phyloP scores from a whole-genome alignment of 1,140 invertebrate genomes.

The Eufriesea mexicana region DNA sequence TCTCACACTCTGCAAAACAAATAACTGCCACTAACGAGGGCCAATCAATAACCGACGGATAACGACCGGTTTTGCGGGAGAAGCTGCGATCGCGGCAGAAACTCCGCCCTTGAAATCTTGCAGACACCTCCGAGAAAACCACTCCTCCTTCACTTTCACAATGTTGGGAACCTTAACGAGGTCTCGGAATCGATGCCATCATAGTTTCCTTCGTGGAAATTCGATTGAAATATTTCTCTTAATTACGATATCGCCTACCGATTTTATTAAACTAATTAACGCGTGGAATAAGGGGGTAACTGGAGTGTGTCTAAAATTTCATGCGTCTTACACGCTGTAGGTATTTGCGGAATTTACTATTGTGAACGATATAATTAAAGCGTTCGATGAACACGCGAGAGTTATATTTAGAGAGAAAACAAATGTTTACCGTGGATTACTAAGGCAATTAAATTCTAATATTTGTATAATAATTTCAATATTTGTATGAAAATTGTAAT shows the following conservation, averaged over 20 bases:
- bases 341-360: no score
- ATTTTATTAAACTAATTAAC: background rate
- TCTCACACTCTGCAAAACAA: slow-evolving; percentile 72
- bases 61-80: slow-evolving; percentile 73
- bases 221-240: background rate
- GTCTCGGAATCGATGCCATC: slow-evolving; percentile 16
- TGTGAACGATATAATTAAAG: no score
- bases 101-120: slow-evolving; percentile 74
- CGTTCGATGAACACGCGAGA: no score
- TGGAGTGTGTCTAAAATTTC: no score
- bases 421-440: no score
- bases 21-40: slow-evolving; percentile 71
- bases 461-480: no score
- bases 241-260: background rate
- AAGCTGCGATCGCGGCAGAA: slow-evolving; percentile 66
- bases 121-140: slow-evolving; percentile 64
- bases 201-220: background rate
- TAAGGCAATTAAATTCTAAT: no score
- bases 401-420: no score
- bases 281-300: background rate
- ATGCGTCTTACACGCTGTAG: no score
- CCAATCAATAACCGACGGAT: slow-evolving; percentile 76
- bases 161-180: slow-evolving; percentile 28
- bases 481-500: no score
- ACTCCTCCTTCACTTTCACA: slow-evolving; percentile 44